Conservation (phyloP, 2,888 invertebrate genomes). For the Omphaloscelis lunosa region DNA sequence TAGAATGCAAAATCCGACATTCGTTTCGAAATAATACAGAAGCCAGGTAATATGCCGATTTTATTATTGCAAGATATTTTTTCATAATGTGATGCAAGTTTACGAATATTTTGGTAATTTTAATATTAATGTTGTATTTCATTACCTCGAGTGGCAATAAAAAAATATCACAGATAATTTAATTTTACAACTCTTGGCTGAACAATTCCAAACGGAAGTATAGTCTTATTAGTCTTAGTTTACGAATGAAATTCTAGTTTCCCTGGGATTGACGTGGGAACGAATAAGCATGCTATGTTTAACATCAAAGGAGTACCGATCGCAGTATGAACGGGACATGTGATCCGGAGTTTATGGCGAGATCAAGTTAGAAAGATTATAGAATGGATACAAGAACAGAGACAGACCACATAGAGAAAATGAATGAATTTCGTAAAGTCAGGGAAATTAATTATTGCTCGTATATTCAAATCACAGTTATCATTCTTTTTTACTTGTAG, state of each 20-base stretch:
- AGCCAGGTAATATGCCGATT: not conserved
- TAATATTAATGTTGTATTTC: constrained; percentile 7
- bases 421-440: not conserved
- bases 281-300: not conserved
- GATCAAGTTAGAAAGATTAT: not conserved
- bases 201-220: not conserved
- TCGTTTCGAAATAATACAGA: constrained; percentile 10
- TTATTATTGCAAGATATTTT: not conserved
- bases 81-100: not conserved
- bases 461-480: not conserved
- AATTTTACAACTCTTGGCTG: not conserved
- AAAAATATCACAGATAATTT: constrained; percentile 4
- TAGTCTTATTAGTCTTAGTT: not conserved
- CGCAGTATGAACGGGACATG: not conserved
- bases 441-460: not conserved
- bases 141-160: not conserved
- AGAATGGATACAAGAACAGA: not conserved
- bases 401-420: not conserved
- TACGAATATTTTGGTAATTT: not conserved
- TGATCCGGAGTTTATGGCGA: not conserved
- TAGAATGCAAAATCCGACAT: constrained; percentile 1
- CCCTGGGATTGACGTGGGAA: not conserved
- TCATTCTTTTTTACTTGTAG: not conserved
- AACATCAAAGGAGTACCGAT: not conserved
- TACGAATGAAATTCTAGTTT: not conserved